Evolutionary conservation across 2,113 vertebrate genomes (phyloP).

Genomic region (Empidonax traillii): DNA sequence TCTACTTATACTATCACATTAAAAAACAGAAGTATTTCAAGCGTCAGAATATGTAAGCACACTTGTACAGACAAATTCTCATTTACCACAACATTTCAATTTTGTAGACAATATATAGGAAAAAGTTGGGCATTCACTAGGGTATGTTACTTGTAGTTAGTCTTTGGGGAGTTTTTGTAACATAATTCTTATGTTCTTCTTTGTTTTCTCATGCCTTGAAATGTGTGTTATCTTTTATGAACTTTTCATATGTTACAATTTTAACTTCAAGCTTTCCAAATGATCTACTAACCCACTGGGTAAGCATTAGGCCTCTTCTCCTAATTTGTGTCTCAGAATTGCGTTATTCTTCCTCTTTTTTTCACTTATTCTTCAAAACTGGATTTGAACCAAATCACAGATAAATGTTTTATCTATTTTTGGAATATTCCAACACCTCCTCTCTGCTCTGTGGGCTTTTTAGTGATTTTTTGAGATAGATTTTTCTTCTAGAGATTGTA

Average conservation of each 20-base stretch:
- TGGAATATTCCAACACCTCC: not conserved
- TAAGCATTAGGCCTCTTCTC: not conserved
- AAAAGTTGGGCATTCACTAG: not conserved
- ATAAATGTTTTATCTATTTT: not conserved
- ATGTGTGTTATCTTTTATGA: not conserved
- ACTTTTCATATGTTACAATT: not conserved
- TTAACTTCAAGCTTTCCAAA: not conserved
- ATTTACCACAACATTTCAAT: not conserved
- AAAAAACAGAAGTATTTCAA: not conserved
- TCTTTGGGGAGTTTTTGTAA: not conserved
- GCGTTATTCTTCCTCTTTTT: not conserved
- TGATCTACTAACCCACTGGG: not conserved
- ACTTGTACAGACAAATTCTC: not conserved
- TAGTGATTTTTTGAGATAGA: not conserved
- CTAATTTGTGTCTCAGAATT: not conserved
- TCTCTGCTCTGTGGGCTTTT: not conserved
- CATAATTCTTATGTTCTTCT: not conserved
- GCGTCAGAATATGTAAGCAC: not conserved
- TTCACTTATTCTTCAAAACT: not conserved
- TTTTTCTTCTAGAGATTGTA: not conserved
- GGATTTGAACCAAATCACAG: not conserved
- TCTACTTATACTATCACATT: not conserved
- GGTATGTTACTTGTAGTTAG: not conserved
- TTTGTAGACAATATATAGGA: not conserved
- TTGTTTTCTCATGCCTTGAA: not conserved